Evolutionary conservation across 1,140 invertebrate species (phyloP).

Genomic region (Aleiodes sp.): DNA sequence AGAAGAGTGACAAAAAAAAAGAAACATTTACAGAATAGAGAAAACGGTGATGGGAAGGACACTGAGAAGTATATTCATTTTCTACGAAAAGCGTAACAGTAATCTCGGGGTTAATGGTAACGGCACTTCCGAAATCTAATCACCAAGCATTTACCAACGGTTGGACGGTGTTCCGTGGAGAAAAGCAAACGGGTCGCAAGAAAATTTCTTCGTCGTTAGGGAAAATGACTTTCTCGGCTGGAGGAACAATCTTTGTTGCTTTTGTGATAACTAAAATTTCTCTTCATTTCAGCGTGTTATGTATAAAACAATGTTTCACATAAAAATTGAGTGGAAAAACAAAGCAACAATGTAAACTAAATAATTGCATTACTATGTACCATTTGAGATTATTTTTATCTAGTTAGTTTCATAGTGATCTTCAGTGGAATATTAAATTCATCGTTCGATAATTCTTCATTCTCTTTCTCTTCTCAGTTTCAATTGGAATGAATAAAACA

Average conservation of each 20-base stretch:
- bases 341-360: neutral
- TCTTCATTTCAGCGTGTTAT: neutral
- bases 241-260: neutral
- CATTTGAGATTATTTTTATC: no score
- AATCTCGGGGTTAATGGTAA: conserved; percentile 21
- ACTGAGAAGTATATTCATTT: conserved; percentile 17
- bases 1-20: neutral
- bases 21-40: neutral
- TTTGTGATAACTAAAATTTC: neutral
- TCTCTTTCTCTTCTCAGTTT: no score
- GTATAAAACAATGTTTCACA: no score
- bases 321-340: neutral
- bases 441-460: no score
- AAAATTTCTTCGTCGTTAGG: conserved; percentile 25
- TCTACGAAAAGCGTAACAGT: conserved; percentile 6
- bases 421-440: no score
- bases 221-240: conserved; percentile 19
- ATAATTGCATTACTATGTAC: no score
- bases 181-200: conserved; percentile 17
- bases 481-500: no score
- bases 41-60: neutral
- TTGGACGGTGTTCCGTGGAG: neutral
- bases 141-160: conserved; percentile 16
- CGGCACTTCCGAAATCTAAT: conserved; percentile 26
- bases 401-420: no score